Conservation (phyloP, 2,888 invertebrate genomes). For the Beris morrisii region DNA sequence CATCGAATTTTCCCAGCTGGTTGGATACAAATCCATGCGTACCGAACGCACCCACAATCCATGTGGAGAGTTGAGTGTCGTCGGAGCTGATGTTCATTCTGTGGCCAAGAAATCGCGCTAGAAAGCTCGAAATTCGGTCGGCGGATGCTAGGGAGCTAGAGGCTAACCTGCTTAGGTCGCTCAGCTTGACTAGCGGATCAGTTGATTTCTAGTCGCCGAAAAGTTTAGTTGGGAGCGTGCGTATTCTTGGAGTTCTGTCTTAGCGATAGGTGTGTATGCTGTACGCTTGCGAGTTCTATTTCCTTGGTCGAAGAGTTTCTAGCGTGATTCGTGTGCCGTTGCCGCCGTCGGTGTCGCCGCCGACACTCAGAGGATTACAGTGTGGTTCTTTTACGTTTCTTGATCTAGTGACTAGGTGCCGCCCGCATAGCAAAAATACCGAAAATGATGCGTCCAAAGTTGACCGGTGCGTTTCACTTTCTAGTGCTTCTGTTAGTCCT, state of each 20-base stretch:
- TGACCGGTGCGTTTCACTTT: constrained; percentile 10
- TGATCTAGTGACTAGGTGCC: constrained; percentile 24
- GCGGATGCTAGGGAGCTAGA: constrained; percentile 8
- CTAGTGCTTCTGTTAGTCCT: constrained; percentile 30
- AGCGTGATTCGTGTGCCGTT: too few relatives aligned
- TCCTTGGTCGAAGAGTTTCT: constrained; percentile 1
- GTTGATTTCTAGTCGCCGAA: constrained; percentile 31
- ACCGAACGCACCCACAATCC: constrained; percentile 16
- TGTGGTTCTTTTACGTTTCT: background rate
- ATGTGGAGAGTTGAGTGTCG: constrained; percentile 6
- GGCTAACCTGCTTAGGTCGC: too few relatives aligned
- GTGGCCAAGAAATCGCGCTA: background rate
- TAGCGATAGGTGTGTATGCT: constrained; percentile 11
- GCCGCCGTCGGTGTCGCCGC: background rate
- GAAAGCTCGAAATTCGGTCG: constrained; percentile 19
- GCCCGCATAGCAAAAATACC: background rate
- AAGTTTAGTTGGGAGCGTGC: constrained; percentile 24
- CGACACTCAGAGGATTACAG: constrained; percentile 13
- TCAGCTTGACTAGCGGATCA: constrained; percentile 16
- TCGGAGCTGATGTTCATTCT: background rate
- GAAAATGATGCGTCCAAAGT: constrained; percentile 24
- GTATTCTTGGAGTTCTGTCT: background rate
- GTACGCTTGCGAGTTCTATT: constrained; percentile 1
- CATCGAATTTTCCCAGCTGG: constrained; percentile 20
- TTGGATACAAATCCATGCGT: background rate